Conservation (phyloP, 2,797 vertebrate species). For the Bovichtus variegatus region DNA sequence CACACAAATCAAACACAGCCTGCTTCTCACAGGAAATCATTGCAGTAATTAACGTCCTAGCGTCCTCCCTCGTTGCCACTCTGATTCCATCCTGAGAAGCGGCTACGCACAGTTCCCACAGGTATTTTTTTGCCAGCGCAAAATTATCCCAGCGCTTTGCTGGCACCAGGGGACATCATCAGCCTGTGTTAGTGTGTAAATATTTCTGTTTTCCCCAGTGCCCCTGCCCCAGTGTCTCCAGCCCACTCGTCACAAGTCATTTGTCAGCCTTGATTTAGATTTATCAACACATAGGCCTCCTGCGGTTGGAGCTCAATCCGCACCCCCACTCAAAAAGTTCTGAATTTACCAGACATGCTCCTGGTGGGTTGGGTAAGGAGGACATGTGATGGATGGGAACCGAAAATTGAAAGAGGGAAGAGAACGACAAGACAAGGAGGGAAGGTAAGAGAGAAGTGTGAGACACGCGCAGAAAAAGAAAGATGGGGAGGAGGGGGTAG, state of each 20-base stretch:
- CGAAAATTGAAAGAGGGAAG: constrained; percentile 27
- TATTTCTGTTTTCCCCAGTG: constrained; percentile 69
- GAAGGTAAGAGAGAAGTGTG: constrained; percentile 1
- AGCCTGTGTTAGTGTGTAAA: constrained; percentile 79
- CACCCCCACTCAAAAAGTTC: constrained; percentile 39
- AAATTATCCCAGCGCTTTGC: constrained; percentile 70
- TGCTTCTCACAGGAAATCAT: constrained; percentile 79
- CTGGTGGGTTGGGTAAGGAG: not conserved
- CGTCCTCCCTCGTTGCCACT: constrained; percentile 53
- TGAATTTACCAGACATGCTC: constrained; percentile 50
- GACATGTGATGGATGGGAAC: not conserved
- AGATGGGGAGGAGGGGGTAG: not conserved
- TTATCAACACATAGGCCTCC: constrained; percentile 66
- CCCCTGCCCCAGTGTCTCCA: constrained; percentile 64
- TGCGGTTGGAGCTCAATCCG: constrained; percentile 52
- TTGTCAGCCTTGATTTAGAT: constrained; percentile 80
- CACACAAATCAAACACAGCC: constrained; percentile 67
- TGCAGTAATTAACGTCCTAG: constrained; percentile 76
- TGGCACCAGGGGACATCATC: constrained; percentile 73
- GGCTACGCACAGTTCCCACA: constrained; percentile 58
- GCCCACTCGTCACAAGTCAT: constrained; percentile 71
- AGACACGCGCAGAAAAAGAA: constrained; percentile 1
- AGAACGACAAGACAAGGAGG: constrained; percentile 5
- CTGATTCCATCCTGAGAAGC: constrained; percentile 74
- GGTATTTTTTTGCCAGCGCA: constrained; percentile 70